Evolutionary conservation across 1,140 invertebrate species (phyloP).

Genomic region (Drosophila sp.): DNA sequence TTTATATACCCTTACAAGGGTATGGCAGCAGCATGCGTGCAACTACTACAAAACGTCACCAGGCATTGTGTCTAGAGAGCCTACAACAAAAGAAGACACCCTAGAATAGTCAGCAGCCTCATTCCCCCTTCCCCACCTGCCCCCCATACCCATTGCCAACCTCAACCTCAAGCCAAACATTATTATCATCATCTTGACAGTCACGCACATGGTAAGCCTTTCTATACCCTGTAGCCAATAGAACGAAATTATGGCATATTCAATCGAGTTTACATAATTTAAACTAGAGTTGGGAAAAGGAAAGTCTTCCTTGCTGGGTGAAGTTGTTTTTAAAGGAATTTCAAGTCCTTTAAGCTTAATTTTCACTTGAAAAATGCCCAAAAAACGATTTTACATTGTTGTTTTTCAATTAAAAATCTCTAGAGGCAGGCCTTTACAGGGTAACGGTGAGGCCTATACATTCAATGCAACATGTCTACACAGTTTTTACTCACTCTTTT

Average conservation of each 20-base stretch:
- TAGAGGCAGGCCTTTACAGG: too few species aligned
- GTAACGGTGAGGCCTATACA: too few species aligned
- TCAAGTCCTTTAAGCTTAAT: too few species aligned
- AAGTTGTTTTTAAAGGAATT: too few species aligned
- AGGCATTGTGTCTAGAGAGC: not conserved
- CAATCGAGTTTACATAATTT: too few species aligned
- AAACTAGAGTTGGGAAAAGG: too few species aligned
- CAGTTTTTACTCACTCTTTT: not conserved
- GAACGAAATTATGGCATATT: not conserved
- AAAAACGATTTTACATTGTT: too few species aligned
- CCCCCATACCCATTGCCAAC: not conserved
- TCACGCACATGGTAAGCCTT: constrained; percentile 10
- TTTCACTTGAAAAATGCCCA: too few species aligned
- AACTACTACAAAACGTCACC: constrained; percentile 10
- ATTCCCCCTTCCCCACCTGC: not conserved
- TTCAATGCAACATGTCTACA: too few species aligned
- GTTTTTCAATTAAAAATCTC: too few species aligned
- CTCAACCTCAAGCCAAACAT: not conserved
- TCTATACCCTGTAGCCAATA: not conserved
- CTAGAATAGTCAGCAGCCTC: not conserved
- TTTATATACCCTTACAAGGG: too few species aligned
- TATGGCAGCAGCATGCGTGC: not conserved
- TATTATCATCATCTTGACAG: constrained; percentile 6
- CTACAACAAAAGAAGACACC: constrained; percentile 1
- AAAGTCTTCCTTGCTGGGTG: too few species aligned